Percentiles rank a stretch among this genome's conserved stretches.
Conservation (phyloP, 92 coral and sea anemone genomes). For the Heteractis magnifica region DNA sequence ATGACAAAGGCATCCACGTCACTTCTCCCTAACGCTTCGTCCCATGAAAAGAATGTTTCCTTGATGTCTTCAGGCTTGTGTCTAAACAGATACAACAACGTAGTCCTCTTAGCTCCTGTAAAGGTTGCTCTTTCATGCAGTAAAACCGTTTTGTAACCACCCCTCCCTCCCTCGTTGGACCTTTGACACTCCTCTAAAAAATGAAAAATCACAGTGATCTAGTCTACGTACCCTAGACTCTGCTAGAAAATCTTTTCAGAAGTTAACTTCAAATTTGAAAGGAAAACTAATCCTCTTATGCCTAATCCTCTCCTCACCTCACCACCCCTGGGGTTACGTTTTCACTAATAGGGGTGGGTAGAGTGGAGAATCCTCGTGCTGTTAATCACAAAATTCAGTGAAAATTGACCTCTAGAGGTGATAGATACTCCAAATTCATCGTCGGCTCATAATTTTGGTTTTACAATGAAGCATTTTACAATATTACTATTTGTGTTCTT, state of each 20-base stretch:
- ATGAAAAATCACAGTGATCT: no score
- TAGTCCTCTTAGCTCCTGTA: no score
- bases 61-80: slow-evolving; percentile 54
- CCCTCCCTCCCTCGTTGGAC: background rate
- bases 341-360: background rate
- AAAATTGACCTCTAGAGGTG: background rate
- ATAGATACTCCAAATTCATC: background rate
- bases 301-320: background rate
- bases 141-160: background rate
- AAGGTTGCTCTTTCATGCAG: background rate
- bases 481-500: background rate
- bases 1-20: slow-evolving; percentile 74
- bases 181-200: no score
- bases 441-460: background rate
- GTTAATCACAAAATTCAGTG: background rate
- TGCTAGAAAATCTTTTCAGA: background rate
- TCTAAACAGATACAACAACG: slow-evolving; percentile 20
- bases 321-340: background rate
- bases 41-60: slow-evolving; percentile 50
- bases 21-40: slow-evolving; percentile 53
- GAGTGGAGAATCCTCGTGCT: background rate
- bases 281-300: background rate
- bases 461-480: background rate
- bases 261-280: background rate
- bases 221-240: no score